Evolutionary conservation across 1,140 invertebrate species (phyloP), one percentile per base, ranked within the genome.

Genomic region (Diorhabda elongata): DNA sequence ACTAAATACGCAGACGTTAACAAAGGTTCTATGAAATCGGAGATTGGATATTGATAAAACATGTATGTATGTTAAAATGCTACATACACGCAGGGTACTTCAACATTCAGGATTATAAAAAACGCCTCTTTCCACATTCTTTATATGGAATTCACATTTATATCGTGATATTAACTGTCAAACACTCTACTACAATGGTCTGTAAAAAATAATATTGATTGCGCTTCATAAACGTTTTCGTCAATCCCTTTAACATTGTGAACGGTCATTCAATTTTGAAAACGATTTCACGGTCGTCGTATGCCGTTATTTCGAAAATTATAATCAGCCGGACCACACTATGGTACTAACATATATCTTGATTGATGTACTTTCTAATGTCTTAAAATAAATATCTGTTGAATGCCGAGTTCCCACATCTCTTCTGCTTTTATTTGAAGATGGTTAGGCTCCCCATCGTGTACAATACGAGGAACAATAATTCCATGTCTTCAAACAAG

Each of bases 1-100:
- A 61, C 57, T 45, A 70, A 70, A 70, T 56, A 63, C 59, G 56
- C 5, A 57, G 64, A 61, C 44, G 58, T 8, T 66, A 47, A 62
- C 61, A 62, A 62, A 44, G 44, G 61, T 43, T 62, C 8, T 44
- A 62, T 62, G 61, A 62, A 6, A 11, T 52, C 47, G 6, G 47
- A 52, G 47, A 52, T 52, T 6, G 47, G 47, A 52, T 52, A 52
- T 52, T 52, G 47, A 52, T 52, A 52, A 52, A 52, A 52, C 47
- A 8, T 52, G 47, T 52, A 52, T n/a, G 47, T 52, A 52, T 52
- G 47, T 52, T 52, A 52, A 4, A 52, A n/a, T n/a, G n/a, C 47
- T 6, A n/a, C 47, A 8, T 52, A 52, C 47, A 52, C 47, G n/a
- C 47, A 8, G 26, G 26, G 1, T 26, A 26, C 26, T 26, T 26